Evolutionary conservation across 2,797 vertebrate species (phyloP).

Genomic region (Odontamblyopus rebecca): DNA sequence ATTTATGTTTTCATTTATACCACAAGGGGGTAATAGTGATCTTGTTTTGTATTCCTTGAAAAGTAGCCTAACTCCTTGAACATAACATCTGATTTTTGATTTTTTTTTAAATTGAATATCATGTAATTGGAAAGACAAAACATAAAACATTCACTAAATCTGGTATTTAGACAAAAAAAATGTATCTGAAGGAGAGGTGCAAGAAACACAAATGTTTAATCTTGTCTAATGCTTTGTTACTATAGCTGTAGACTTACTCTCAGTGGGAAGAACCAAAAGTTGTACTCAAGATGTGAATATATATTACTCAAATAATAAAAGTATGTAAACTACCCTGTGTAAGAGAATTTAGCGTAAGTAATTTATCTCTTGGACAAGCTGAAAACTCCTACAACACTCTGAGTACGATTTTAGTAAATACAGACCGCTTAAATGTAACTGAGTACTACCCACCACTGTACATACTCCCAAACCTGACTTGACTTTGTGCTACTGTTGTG

Average conservation of each 20-base stretch:
- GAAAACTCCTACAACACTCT: no score
- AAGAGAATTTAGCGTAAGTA: no score
- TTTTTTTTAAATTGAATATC: not conserved
- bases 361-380: no score
- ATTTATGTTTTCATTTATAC: not conserved
- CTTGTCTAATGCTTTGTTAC: not conserved
- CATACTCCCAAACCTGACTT: not conserved
- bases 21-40: conserved; percentile 52
- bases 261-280: no score
- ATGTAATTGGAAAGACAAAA: not conserved
- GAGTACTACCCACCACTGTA: not conserved
- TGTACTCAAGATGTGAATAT: no score
- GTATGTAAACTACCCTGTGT: not conserved
- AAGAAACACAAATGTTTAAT: not conserved
- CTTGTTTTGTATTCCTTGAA: not conserved
- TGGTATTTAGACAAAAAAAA: not conserved
- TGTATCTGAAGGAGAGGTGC: not conserved
- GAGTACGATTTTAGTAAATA: not conserved
- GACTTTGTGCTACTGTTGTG: not conserved
- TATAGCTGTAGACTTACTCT: no score
- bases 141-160: not conserved
- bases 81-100: not conserved
- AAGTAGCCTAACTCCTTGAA: not conserved
- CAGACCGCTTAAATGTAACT: not conserved
- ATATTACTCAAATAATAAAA: not conserved